These are phyloP conservation scores for Hirundo rustica DNA, from an alignment of 2,797 vertebrate species.

Conservation along the genomic window DNA sequence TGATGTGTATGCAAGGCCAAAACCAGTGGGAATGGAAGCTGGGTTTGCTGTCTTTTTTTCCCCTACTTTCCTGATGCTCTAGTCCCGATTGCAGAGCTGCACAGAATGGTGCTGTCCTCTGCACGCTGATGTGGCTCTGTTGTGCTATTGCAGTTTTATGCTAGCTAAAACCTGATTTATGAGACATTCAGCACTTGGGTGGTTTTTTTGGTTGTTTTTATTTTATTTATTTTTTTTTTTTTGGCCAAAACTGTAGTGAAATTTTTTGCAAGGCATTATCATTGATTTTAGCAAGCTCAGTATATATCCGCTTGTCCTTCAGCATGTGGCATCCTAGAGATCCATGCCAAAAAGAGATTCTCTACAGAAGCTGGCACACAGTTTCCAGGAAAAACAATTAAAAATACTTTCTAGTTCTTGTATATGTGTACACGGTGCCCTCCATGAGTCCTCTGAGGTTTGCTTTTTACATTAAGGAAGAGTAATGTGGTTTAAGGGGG, in stretches of 20 bases:
- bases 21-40: neutral
- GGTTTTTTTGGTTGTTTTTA: neutral
- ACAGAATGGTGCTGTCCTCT: too few species aligned
- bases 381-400: conserved; percentile 24
- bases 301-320: conserved; percentile 14
- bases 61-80: neutral
- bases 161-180: neutral
- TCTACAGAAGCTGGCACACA: neutral
- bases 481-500: neutral
- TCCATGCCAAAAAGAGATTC: neutral
- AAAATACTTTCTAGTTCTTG: conserved; percentile 1
- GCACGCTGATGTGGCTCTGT: neutral
- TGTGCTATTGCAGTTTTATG: neutral
- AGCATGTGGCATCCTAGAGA: neutral
- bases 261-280: neutral
- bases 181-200: neutral
- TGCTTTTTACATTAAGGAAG: conserved; percentile 14
- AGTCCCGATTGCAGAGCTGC: neutral
- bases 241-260: neutral
- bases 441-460: conserved; percentile 29
- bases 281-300: neutral
- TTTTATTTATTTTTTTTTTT: neutral
- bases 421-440: neutral
- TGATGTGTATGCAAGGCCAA: neutral
- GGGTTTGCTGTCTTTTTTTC: neutral